Evolutionary conservation across 2,888 invertebrate species (phyloP).

Genomic region (Rugalucina vietnamica): DNA sequence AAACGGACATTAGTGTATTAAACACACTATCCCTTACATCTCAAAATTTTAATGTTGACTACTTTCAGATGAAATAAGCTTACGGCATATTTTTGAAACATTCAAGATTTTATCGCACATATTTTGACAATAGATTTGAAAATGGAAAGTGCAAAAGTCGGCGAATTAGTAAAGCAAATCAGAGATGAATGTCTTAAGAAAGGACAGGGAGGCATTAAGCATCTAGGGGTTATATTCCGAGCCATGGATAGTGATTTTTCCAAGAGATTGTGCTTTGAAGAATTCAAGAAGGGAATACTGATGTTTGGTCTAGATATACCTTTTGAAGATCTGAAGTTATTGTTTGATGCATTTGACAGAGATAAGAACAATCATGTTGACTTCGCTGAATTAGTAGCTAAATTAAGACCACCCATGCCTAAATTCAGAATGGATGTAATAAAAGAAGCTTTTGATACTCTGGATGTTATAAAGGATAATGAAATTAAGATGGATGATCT

Average conservation of each 20-base stretch:
- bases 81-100: too few relatives aligned
- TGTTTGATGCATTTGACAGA: slow-evolving; percentile 77
- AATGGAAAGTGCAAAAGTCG: slow-evolving; percentile 43
- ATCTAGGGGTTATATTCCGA: slow-evolving; percentile 75
- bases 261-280: slow-evolving; percentile 73
- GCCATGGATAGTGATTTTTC: slow-evolving; percentile 79
- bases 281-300: slow-evolving; percentile 74
- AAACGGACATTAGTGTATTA: too few relatives aligned
- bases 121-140: neutral
- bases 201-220: slow-evolving; percentile 74
- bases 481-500: slow-evolving; percentile 78
- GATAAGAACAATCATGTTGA: slow-evolving; percentile 76
- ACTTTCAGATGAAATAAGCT: too few relatives aligned
- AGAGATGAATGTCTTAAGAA: slow-evolving; percentile 67
- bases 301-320: slow-evolving; percentile 67
- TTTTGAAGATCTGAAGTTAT: slow-evolving; percentile 67
- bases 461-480: slow-evolving; percentile 78
- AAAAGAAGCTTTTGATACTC: slow-evolving; percentile 77
- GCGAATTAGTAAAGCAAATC: slow-evolving; percentile 64
- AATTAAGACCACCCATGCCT: slow-evolving; percentile 76
- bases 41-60: too few relatives aligned
- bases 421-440: slow-evolving; percentile 70
- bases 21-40: too few relatives aligned
- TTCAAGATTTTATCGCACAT: too few relatives aligned
- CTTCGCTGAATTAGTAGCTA: slow-evolving; percentile 77